These are phyloP conservation scores for Cryptocephalus primarius DNA, from an alignment of 2,888 invertebrate genomes.

Conservation along the genomic window DNA sequence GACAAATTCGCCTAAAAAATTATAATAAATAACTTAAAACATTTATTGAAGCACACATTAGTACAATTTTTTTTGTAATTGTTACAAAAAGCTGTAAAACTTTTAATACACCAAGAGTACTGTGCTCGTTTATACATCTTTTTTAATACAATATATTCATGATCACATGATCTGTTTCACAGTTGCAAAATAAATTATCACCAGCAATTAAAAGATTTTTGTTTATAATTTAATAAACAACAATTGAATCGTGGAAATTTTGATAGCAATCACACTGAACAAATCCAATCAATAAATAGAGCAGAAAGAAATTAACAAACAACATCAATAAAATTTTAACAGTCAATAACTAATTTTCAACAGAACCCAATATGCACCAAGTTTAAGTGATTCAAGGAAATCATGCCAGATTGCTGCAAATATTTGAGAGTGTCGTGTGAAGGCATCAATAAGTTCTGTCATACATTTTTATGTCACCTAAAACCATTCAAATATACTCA, in stretches of 20 bases:
- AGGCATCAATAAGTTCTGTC: too few relatives aligned
- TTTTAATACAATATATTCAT: background rate
- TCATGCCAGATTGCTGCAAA: too few relatives aligned
- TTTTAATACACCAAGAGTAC: background rate
- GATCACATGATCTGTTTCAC: too few relatives aligned
- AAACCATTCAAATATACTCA: too few relatives aligned
- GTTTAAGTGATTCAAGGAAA: too few relatives aligned
- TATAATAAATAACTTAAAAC: conserved; percentile 12
- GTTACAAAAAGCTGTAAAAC: conserved; percentile 1
- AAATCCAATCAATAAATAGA: background rate
- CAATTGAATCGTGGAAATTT: background rate
- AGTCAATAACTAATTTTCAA: conserved; percentile 17
- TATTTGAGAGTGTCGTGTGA: too few relatives aligned
- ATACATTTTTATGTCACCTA: too few relatives aligned
- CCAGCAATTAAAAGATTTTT: too few relatives aligned
- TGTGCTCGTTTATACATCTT: background rate
- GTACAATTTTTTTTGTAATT: conserved; percentile 7
- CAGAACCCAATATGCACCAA: conserved; percentile 6
- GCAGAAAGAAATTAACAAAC: conserved; percentile 2
- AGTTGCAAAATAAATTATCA: too few relatives aligned
- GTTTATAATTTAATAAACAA: background rate
- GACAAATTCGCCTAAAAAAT: conserved; percentile 18
- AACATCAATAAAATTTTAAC: conserved; percentile 26
- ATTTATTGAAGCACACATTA: conserved; percentile 21
- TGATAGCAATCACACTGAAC: background rate